These are phyloP conservation scores for Percopsis omiscomaycus DNA, from an alignment of 2,797 vertebrate genomes.

Conservation along the genomic window DNA sequence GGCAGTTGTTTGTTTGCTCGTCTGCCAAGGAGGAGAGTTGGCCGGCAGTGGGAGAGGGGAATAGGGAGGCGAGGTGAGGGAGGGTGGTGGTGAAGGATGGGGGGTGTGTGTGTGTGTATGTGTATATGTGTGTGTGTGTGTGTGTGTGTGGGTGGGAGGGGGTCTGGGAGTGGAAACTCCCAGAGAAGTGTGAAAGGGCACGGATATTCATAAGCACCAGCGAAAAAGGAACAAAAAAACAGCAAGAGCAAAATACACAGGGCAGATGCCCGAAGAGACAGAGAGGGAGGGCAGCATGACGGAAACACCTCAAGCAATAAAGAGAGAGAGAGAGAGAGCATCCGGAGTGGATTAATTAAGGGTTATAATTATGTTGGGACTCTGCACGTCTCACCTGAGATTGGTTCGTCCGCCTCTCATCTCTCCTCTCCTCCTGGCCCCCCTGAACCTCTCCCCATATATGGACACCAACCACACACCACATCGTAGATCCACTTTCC, in stretches of 20 bases:
- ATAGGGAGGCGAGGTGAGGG: constrained; percentile 44
- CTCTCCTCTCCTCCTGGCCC: constrained; percentile 55
- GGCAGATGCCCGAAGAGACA: constrained; percentile 61
- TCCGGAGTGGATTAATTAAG: constrained; percentile 79
- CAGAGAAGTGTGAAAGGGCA: constrained; percentile 66
- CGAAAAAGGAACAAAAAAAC: constrained; percentile 37
- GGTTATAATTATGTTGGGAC: constrained; percentile 80
- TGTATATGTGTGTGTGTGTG: constrained; percentile 11
- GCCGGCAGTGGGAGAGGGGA: constrained; percentile 8
- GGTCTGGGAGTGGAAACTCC: constrained; percentile 26
- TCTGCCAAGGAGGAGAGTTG: constrained; percentile 56
- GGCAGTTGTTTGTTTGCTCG: constrained; percentile 75
- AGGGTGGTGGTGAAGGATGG: constrained; percentile 16
- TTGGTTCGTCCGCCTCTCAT: constrained; percentile 50
- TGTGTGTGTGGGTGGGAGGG: constrained; percentile 21
- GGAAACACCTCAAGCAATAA: constrained; percentile 57
- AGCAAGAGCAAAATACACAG: constrained; percentile 58
- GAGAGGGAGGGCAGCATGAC: constrained; percentile 29
- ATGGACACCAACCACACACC: constrained; percentile 56
- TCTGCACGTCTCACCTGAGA: constrained; percentile 74
- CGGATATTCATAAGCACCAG: constrained; percentile 69
- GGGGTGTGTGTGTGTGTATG: background rate
- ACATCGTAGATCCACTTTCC: constrained; percentile 52
- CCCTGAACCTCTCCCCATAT: constrained; percentile 59
- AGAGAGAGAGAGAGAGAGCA: constrained; percentile 38